phyloP scores from a whole-genome alignment of 1,140 invertebrate species.

The Hyphantria cunea region DNA sequence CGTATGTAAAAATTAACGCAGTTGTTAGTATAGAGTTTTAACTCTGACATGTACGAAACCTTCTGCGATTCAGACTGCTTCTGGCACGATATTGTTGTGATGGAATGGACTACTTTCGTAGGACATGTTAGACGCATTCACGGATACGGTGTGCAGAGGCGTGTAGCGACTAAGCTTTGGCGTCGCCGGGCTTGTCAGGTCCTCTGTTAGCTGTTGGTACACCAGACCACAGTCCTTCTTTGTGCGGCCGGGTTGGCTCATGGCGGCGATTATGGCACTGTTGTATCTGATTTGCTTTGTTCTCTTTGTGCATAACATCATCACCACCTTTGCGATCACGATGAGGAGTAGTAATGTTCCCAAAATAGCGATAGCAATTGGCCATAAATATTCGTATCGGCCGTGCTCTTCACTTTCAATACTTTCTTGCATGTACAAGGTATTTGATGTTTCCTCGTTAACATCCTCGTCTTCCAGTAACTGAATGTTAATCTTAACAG shows the following conservation, averaged over 20 bases:
- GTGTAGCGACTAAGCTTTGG: slow-evolving; percentile 83
- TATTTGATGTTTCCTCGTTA: slow-evolving; percentile 68
- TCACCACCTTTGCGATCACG: slow-evolving; percentile 76
- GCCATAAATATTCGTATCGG: slow-evolving; percentile 76
- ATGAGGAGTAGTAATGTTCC: slow-evolving; percentile 77
- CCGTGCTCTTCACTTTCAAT: slow-evolving; percentile 71
- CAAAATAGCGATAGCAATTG: slow-evolving; percentile 73
- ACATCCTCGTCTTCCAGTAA: slow-evolving; percentile 63
- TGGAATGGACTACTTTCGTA: slow-evolving; percentile 85
- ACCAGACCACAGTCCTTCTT: slow-evolving; percentile 81
- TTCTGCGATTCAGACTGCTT: slow-evolving; percentile 81
- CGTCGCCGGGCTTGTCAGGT: slow-evolving; percentile 81
- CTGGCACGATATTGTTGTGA: slow-evolving; percentile 84
- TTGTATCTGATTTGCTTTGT: slow-evolving; percentile 82
- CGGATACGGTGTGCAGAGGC: slow-evolving; percentile 78
- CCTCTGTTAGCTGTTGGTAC: slow-evolving; percentile 83
- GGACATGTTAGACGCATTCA: slow-evolving; percentile 81
- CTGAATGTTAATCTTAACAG: slow-evolving; percentile 71
- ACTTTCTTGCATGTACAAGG: slow-evolving; percentile 59
- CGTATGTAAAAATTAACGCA: slow-evolving; percentile 73
- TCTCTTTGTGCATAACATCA: slow-evolving; percentile 75
- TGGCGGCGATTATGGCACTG: slow-evolving; percentile 77
- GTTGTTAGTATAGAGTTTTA: slow-evolving; percentile 67
- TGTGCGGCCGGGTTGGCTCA: slow-evolving; percentile 66
- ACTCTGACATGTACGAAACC: slow-evolving; percentile 46